Percentiles rank a stretch among this genome's conserved stretches.
phyloP scores from a whole-genome alignment of 30 jellyfish, hydroid and myxozoan species.

The Pseudorhiza aurosa region DNA sequence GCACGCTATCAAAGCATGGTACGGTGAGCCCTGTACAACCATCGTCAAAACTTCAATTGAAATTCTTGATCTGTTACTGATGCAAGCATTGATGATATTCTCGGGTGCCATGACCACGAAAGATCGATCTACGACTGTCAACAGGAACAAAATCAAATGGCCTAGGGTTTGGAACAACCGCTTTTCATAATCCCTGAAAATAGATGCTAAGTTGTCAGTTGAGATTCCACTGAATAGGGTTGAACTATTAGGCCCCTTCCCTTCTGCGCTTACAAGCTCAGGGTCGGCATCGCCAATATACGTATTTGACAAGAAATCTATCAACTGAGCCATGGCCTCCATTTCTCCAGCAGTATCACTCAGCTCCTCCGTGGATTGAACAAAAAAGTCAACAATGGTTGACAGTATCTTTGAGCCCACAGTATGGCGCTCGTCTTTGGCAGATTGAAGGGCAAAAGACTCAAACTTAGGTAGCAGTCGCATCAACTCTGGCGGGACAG shows the following conservation, averaged over 20 bases:
- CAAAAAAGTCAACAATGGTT: neutral
- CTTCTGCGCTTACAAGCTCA: no score
- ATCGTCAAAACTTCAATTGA: neutral
- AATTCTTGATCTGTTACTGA: neutral
- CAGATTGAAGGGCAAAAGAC: neutral
- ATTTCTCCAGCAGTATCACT: neutral
- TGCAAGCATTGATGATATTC: neutral
- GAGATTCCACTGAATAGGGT: neutral
- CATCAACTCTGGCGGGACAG: neutral
- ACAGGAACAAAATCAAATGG: neutral
- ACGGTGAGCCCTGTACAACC: conserved; percentile 8
- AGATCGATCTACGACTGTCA: neutral
- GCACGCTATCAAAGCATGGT: neutral
- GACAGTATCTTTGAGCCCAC: neutral
- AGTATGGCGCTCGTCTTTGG: neutral
- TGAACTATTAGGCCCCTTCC: no score
- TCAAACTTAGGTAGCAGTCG: neutral
- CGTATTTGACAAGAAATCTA: neutral
- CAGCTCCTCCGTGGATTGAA: neutral
- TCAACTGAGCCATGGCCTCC: neutral
- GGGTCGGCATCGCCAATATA: no score
- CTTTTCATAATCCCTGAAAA: conserved; percentile 4
- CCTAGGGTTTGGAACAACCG: neutral
- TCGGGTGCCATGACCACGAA: neutral
- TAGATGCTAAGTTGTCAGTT: neutral